A percentile compares a stretch with the other conserved stretches of the same genome.
Conservation (phyloP, 2,888 invertebrate genomes). For the Nomada fabriciana region DNA sequence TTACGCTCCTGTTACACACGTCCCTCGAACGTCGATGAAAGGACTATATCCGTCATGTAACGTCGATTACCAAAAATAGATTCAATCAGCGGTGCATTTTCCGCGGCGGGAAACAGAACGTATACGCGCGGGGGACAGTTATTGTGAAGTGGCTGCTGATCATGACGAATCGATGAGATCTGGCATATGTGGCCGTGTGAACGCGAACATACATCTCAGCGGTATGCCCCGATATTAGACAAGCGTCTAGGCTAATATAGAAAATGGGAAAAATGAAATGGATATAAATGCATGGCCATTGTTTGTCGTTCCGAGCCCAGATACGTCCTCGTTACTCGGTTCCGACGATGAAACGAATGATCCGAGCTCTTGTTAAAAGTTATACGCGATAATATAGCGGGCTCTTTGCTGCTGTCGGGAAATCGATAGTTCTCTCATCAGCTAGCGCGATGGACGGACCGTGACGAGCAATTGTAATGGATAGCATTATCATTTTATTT, state of each 20-base stretch:
- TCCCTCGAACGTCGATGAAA: slow-evolving; percentile 22
- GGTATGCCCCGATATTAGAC: slow-evolving; percentile 61
- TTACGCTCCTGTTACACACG: slow-evolving; percentile 23
- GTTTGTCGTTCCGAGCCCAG: slow-evolving; percentile 11
- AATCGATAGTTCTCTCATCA: slow-evolving; percentile 13
- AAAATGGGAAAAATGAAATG: slow-evolving; percentile 28
- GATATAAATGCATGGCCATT: slow-evolving; percentile 15
- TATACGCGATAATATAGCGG: background rate
- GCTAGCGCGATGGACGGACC: background rate
- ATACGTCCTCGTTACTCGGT: slow-evolving; percentile 23
- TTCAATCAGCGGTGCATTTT: slow-evolving; percentile 76
- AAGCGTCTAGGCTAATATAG: slow-evolving; percentile 44
- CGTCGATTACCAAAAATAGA: slow-evolving; percentile 79
- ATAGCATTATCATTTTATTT: slow-evolving; percentile 21
- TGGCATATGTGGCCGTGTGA: slow-evolving; percentile 78
- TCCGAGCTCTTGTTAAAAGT: slow-evolving; percentile 20
- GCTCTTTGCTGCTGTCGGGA: slow-evolving; percentile 3
- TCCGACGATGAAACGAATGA: slow-evolving; percentile 12
- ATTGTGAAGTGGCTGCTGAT: slow-evolving; percentile 60
- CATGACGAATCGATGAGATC: slow-evolving; percentile 81
- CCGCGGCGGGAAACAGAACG: slow-evolving; percentile 64
- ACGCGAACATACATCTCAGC: slow-evolving; percentile 71
- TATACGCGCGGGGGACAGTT: slow-evolving; percentile 1
- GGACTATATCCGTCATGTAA: slow-evolving; percentile 73
- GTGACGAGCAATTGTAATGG: slow-evolving; percentile 28